phyloP scores from a whole-genome alignment of 1,140 invertebrate genomes.

The Aphelenchoides fujianensis region DNA sequence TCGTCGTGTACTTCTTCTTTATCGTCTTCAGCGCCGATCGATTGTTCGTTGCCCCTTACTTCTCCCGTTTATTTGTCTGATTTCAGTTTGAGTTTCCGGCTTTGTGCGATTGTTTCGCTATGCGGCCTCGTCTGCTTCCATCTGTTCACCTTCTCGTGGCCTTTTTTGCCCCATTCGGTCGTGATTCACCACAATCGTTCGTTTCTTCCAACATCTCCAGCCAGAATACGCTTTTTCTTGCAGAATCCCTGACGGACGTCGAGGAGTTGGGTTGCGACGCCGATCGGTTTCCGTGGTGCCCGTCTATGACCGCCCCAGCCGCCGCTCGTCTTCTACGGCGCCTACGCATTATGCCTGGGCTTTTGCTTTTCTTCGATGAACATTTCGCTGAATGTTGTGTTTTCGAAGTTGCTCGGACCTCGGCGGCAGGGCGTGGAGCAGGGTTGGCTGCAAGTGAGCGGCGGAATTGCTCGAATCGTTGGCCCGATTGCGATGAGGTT shows the following conservation, averaged over 20 bases:
- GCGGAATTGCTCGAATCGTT: constrained; percentile 33
- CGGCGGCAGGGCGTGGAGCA: constrained; percentile 48
- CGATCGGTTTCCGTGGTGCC: constrained; percentile 33
- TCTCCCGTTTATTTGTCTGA: not conserved
- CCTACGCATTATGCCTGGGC: constrained; percentile 30
- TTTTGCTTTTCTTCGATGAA: constrained; percentile 27
- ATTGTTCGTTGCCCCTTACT: constrained; percentile 22
- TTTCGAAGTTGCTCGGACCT: constrained; percentile 35
- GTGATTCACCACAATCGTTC: constrained; percentile 12
- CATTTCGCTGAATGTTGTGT: constrained; percentile 35
- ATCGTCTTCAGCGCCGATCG: constrained; percentile 36
- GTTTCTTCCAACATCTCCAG: no score
- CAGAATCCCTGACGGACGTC: not conserved
- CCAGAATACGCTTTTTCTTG: no score
- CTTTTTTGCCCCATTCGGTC: constrained; percentile 33
- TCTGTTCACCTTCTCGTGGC: constrained; percentile 46
- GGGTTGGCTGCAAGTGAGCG: constrained; percentile 48
- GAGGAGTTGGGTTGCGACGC: constrained; percentile 28
- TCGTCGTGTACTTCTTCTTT: constrained; percentile 34
- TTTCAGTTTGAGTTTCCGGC: constrained; percentile 38
- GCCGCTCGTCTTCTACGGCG: constrained; percentile 21
- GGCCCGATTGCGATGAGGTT: constrained; percentile 31
- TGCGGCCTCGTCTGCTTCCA: constrained; percentile 33
- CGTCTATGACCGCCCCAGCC: no score
- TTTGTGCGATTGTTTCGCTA: constrained; percentile 36